A percentile compares a stretch with the other conserved stretches of the same genome.
phyloP scores from a whole-genome alignment of 1,140 invertebrate genomes.

The Brachionus angularis region DNA sequence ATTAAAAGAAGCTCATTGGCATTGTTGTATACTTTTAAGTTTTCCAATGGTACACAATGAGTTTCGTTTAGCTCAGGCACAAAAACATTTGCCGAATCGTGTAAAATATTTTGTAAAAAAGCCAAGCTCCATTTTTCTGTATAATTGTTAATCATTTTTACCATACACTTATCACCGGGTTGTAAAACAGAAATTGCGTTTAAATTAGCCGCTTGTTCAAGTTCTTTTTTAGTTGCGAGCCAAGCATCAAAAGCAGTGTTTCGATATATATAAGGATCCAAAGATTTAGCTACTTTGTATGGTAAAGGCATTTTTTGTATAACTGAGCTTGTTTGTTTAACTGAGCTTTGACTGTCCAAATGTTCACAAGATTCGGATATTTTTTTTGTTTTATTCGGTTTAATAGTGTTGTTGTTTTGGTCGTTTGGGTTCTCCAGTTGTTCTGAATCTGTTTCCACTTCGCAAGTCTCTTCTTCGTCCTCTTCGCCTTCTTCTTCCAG shows the following conservation, averaged over 20 bases:
- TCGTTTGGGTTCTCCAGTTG: not conserved
- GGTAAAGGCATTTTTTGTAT: constrained; percentile 43
- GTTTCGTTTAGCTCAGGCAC: constrained; percentile 38
- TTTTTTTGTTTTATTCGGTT: not conserved
- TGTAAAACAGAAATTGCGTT: constrained; percentile 26
- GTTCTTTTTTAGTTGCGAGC: constrained; percentile 42
- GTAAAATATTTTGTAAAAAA: constrained; percentile 40
- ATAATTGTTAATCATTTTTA: constrained; percentile 26
- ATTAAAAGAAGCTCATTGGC: constrained; percentile 2
- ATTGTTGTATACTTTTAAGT: constrained; percentile 33
- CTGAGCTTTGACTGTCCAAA: too few relatives aligned
- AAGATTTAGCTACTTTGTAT: constrained; percentile 41
- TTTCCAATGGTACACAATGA: constrained; percentile 22
- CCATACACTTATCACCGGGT: constrained; percentile 40
- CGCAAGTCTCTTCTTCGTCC: not conserved
- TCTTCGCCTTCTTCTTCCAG: not conserved
- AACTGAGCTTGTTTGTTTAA: constrained; percentile 1
- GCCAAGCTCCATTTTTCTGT: constrained; percentile 37
- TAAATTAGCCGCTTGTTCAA: constrained; percentile 38
- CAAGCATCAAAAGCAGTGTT: constrained; percentile 43
- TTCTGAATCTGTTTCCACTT: not conserved
- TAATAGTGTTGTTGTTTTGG: constrained; percentile 22
- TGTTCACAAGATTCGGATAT: too few relatives aligned
- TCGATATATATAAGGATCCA: constrained; percentile 31
- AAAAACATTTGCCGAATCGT: constrained; percentile 28